These are phyloP conservation scores for Zaprionus capensis DNA, from an alignment of 1,140 invertebrate species.

Conservation along the genomic window DNA sequence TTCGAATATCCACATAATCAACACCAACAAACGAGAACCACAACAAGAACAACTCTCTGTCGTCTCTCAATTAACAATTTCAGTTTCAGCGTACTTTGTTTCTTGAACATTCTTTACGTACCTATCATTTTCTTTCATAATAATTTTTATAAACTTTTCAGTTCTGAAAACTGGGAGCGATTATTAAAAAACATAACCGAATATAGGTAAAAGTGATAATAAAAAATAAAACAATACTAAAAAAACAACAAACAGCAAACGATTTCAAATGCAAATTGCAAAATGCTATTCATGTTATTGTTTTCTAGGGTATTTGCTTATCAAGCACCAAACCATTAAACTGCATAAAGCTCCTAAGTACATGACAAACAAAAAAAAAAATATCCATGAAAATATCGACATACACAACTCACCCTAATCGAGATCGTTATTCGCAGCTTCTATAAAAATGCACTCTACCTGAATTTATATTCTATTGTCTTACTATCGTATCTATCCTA, in stretches of 20 bases:
- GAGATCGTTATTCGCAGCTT: constrained; percentile 68
- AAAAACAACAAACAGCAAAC: constrained; percentile 50
- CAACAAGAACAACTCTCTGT: constrained; percentile 17
- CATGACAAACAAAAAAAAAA: constrained; percentile 19
- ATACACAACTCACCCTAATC: constrained; percentile 45
- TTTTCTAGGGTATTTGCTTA: constrained; percentile 49
- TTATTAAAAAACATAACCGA: constrained; percentile 85
- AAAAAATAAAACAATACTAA: constrained; percentile 32
- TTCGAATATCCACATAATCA: constrained; percentile 14
- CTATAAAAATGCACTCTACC: constrained; percentile 49
- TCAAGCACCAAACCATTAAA: constrained; percentile 44
- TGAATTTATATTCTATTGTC: constrained; percentile 22
- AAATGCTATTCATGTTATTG: constrained; percentile 56
- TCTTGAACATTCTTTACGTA: constrained; percentile 48
- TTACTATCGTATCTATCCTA: constrained; percentile 43
- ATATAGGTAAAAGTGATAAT: constrained; percentile 83
- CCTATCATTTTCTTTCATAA: constrained; percentile 75
- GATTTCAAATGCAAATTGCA: constrained; percentile 58
- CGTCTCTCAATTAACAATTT: constrained; percentile 48
- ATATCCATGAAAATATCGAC: not conserved
- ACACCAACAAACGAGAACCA: constrained; percentile 24
- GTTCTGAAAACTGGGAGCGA: constrained; percentile 85
- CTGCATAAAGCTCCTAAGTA: constrained; percentile 55
- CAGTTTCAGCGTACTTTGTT: constrained; percentile 63
- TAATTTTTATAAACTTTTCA: constrained; percentile 83